Evolutionary conservation across 2,797 vertebrate species (phyloP).

Genomic region (Rhincodon typus): DNA sequence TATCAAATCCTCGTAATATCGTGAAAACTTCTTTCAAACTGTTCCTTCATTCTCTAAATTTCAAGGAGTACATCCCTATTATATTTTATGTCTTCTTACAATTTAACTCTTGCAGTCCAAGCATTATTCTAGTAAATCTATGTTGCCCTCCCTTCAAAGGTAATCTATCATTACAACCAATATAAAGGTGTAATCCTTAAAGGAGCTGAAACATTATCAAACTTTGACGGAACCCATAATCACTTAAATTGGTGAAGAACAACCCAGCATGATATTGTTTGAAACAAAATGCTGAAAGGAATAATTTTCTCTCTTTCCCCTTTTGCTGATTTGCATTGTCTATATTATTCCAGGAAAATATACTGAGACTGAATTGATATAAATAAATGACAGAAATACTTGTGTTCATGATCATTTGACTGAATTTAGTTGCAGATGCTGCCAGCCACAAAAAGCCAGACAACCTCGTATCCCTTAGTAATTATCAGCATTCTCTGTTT

Average conservation of each 20-base stretch:
- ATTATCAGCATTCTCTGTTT: background rate
- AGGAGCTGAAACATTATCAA: background rate
- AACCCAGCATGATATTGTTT: background rate
- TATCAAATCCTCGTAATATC: too few relatives aligned
- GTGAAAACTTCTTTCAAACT: too few relatives aligned
- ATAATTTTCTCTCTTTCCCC: background rate
- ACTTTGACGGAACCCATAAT: background rate
- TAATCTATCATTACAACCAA: background rate
- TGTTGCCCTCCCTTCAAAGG: too few relatives aligned
- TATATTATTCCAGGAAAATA: background rate
- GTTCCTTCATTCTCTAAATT: too few relatives aligned
- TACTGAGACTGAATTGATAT: background rate
- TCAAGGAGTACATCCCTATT: too few relatives aligned
- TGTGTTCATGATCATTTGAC: background rate
- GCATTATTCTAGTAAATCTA: too few relatives aligned
- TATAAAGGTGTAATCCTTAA: background rate
- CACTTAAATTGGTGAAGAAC: background rate
- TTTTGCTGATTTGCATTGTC: background rate
- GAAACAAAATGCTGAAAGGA: background rate
- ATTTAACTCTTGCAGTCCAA: too few relatives aligned
- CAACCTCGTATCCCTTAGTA: background rate
- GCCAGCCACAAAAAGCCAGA: background rate
- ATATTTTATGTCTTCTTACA: too few relatives aligned
- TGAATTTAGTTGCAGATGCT: background rate
- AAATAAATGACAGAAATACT: background rate